A percentile compares a stretch with the other conserved stretches of the same genome.
Conservation (phyloP, 2,888 invertebrate genomes). For the Trachelus troglodyta region DNA sequence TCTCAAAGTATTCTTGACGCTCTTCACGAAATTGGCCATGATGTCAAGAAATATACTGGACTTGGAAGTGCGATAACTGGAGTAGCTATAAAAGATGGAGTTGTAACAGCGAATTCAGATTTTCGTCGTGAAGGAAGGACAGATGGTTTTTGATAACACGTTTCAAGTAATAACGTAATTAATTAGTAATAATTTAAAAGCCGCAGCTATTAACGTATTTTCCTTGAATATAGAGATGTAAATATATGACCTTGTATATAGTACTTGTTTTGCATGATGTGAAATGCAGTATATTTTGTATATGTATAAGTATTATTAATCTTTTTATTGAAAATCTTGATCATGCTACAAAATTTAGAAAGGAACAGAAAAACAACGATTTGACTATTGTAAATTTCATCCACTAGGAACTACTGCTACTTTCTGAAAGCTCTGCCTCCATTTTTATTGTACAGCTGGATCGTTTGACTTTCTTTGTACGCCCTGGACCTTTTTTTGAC, state of each 20-base stretch:
- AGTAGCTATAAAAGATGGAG: constrained; percentile 39
- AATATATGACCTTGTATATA: neutral
- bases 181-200: neutral
- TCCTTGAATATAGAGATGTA: neutral
- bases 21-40: constrained; percentile 49
- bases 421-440: constrained; percentile 77
- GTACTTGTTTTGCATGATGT: neutral
- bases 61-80: constrained; percentile 61
- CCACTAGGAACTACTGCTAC: constrained; percentile 70
- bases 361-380: neutral
- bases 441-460: constrained; percentile 68
- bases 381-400: neutral
- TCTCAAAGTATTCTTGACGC: constrained; percentile 38
- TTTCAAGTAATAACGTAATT: neutral
- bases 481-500: constrained; percentile 73
- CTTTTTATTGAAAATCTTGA: neutral
- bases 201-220: neutral
- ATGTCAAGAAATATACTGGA: constrained; percentile 43
- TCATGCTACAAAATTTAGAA: neutral
- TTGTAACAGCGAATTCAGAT: constrained; percentile 57
- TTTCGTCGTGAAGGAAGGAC: constrained; percentile 54
- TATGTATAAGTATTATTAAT: neutral
- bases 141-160: constrained; percentile 43
- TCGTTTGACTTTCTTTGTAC: constrained; percentile 67
- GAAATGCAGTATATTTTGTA: neutral